Conservation (phyloP, 2,113 vertebrate genomes). For the Albula glossodonta region DNA sequence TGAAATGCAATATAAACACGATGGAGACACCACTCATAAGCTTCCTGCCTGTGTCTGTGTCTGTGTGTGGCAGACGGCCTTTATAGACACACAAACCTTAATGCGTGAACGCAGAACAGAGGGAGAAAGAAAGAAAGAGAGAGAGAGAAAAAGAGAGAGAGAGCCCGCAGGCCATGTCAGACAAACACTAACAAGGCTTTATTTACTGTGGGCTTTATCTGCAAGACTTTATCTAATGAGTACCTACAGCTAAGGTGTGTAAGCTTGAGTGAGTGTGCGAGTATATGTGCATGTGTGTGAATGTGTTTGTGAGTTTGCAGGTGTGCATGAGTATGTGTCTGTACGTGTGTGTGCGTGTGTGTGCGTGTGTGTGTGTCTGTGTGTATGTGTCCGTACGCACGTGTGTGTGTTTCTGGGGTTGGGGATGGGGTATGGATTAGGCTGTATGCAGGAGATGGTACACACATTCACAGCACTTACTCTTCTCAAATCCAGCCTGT, state of each 20-base stretch:
- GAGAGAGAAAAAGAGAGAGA: too few relatives aligned
- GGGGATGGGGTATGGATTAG: too few relatives aligned
- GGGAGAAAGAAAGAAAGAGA: too few relatives aligned
- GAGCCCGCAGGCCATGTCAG: neutral
- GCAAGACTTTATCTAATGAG: neutral
- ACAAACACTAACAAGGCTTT: neutral
- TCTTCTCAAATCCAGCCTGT: neutral
- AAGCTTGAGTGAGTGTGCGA: neutral
- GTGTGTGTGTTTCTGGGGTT: neutral
- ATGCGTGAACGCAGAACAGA: neutral
- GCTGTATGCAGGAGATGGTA: neutral
- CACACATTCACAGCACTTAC: slow-evolving; percentile 20
- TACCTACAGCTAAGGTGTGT: neutral
- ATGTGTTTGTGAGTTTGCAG: neutral
- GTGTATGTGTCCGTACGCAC: too few relatives aligned
- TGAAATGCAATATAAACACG: neutral
- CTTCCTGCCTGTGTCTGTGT: neutral
- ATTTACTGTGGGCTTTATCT: neutral
- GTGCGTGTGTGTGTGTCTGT: neutral
- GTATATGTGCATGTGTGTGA: neutral
- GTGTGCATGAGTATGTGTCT: neutral
- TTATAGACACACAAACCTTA: neutral
- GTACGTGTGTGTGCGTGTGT: neutral
- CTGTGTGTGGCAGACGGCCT: neutral
- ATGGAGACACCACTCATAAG: neutral